A percentile compares a stretch with the other conserved stretches of the same genome.
These are phyloP conservation scores for Cinara cedri DNA, from an alignment of 2,888 invertebrate species.

Conservation along the genomic window DNA sequence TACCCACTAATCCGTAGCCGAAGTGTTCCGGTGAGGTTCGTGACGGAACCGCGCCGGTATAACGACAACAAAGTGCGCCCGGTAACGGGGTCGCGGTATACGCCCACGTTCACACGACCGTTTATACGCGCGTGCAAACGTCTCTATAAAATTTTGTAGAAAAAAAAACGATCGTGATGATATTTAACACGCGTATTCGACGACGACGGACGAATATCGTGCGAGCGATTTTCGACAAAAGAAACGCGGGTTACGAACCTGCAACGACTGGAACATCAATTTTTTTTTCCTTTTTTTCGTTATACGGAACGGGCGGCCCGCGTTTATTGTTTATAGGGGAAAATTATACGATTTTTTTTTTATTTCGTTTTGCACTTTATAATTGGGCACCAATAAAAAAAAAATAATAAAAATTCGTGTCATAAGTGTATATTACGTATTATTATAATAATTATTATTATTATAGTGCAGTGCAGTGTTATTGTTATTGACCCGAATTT, in stretches of 20 bases:
- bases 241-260: neutral
- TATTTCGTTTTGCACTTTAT: neutral
- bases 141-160: too few species aligned
- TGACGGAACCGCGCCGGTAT: too few species aligned
- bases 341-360: constrained; percentile 21
- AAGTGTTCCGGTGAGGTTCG: too few species aligned
- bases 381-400: constrained; percentile 49
- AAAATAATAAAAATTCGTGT: neutral
- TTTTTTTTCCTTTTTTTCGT: neutral
- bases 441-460: constrained; percentile 12
- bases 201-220: too few species aligned
- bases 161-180: too few species aligned
- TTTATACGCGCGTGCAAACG: too few species aligned
- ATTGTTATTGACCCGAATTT: constrained; percentile 44
- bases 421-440: constrained; percentile 17
- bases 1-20: too few species aligned
- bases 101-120: too few species aligned
- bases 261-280: neutral
- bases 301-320: neutral
- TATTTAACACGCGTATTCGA: too few species aligned
- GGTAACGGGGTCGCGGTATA: too few species aligned
- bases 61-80: too few species aligned
- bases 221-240: neutral
- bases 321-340: constrained; percentile 2
- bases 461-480: neutral